phyloP scores from a whole-genome alignment of 2,797 vertebrate genomes.

The Sebastes minor region DNA sequence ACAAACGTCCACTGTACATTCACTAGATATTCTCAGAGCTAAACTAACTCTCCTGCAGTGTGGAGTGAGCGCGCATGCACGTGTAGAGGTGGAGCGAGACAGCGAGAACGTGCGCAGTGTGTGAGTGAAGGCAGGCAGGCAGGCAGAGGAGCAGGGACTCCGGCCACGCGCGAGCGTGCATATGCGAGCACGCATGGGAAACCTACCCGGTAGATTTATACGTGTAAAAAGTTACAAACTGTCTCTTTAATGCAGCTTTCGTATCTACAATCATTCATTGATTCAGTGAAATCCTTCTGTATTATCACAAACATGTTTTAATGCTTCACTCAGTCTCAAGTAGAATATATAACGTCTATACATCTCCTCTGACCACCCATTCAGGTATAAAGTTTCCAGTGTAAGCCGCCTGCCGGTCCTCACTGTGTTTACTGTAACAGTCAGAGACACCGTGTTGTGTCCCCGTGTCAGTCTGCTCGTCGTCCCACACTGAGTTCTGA shows the following conservation, averaged over 20 bases:
- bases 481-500: slow-evolving; percentile 43
- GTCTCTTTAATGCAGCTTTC: neutral
- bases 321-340: neutral
- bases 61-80: too few relatives aligned
- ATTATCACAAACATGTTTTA: neutral
- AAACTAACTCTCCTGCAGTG: too few relatives aligned
- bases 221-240: too few relatives aligned
- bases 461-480: neutral
- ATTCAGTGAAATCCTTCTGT: neutral
- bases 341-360: neutral
- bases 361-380: neutral
- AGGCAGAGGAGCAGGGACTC: too few relatives aligned
- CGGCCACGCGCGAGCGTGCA: too few relatives aligned
- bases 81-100: too few relatives aligned
- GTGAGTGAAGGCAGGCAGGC: too few relatives aligned
- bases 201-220: too few relatives aligned
- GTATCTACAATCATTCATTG: neutral
- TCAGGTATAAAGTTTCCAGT: neutral
- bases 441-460: neutral
- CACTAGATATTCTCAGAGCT: too few relatives aligned
- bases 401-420: neutral
- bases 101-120: too few relatives aligned
- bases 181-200: too few relatives aligned
- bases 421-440: slow-evolving; percentile 21
- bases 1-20: too few relatives aligned